These are phyloP conservation scores for Riparia riparia DNA, from an alignment of 2,113 vertebrate species.

Conservation along the genomic window DNA sequence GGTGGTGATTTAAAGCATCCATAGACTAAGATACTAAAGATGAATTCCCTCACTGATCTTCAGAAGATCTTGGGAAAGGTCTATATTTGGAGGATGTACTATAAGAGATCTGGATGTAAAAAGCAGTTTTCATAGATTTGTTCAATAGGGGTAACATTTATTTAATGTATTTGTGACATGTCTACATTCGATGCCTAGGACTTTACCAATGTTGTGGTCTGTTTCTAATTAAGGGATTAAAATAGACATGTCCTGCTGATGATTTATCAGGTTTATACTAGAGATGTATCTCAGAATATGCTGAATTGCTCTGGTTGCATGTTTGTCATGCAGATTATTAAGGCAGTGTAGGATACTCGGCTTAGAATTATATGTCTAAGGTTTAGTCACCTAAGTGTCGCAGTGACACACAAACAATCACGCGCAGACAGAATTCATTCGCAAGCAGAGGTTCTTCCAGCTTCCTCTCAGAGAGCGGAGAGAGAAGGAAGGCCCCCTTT, in stretches of 20 bases:
- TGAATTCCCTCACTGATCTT: accelerated
- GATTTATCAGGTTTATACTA: not conserved
- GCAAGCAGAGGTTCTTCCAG: too few species aligned
- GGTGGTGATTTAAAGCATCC: not conserved
- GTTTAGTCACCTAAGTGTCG: not conserved
- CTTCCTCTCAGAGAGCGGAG: too few species aligned
- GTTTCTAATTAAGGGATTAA: not conserved
- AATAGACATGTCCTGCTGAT: not conserved
- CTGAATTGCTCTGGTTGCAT: not conserved
- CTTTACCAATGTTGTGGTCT: not conserved
- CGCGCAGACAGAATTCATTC: too few species aligned
- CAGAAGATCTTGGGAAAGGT: not conserved
- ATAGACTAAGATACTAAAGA: not conserved
- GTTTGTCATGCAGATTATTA: not conserved
- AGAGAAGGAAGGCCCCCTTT: too few species aligned
- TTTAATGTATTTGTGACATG: not conserved
- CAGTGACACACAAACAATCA: too few species aligned
- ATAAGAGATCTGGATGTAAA: not conserved
- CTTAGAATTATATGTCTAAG: not conserved
- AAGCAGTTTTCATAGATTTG: not conserved
- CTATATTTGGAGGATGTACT: not conserved
- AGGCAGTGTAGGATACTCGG: not conserved
- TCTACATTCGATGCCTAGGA: not conserved
- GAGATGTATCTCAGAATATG: not conserved
- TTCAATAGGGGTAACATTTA: not conserved